Conservation (phyloP, 2,888 invertebrate genomes). For the Tortricodes alternella region DNA sequence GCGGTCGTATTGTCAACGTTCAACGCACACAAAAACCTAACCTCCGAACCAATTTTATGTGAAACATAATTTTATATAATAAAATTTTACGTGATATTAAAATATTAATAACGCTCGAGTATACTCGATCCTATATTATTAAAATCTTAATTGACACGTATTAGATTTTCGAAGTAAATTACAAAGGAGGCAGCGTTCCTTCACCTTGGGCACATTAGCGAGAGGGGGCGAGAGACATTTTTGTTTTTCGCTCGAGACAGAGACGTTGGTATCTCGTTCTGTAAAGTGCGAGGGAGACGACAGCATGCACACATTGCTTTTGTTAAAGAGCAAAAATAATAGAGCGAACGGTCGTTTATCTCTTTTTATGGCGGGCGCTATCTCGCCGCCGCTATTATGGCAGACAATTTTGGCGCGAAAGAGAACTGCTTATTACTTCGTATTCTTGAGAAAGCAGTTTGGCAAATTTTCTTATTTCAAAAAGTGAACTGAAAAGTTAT, state of each 20-base stretch:
- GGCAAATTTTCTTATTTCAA: constrained; percentile 54
- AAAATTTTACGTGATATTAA: constrained; percentile 56
- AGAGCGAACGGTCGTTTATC: constrained; percentile 82
- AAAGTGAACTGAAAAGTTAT: constrained; percentile 31
- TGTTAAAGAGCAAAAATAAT: constrained; percentile 82
- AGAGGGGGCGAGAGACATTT: constrained; percentile 73
- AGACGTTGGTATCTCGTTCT: constrained; percentile 48
- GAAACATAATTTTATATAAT: constrained; percentile 9
- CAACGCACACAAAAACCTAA: constrained; percentile 54
- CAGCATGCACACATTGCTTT: constrained; percentile 78
- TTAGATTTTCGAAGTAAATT: constrained; percentile 76
- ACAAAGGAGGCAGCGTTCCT: constrained; percentile 70
- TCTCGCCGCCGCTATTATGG: constrained; percentile 80
- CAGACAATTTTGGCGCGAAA: constrained; percentile 82
- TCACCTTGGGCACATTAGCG: constrained; percentile 74
- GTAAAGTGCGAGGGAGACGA: constrained; percentile 65
- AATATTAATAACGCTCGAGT: constrained; percentile 70
- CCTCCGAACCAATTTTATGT: background rate
- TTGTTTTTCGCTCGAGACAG: constrained; percentile 74
- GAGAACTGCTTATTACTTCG: constrained; percentile 82
- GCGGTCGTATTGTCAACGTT: background rate
- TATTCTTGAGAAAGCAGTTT: constrained; percentile 68
- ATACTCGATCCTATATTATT: constrained; percentile 65
- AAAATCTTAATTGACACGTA: constrained; percentile 80
- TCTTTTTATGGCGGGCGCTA: constrained; percentile 81